A percentile compares a stretch with the other conserved stretches of the same genome.
Evolutionary conservation across 2,113 vertebrate species (phyloP).

Genomic region (Ammodytes marinus): DNA sequence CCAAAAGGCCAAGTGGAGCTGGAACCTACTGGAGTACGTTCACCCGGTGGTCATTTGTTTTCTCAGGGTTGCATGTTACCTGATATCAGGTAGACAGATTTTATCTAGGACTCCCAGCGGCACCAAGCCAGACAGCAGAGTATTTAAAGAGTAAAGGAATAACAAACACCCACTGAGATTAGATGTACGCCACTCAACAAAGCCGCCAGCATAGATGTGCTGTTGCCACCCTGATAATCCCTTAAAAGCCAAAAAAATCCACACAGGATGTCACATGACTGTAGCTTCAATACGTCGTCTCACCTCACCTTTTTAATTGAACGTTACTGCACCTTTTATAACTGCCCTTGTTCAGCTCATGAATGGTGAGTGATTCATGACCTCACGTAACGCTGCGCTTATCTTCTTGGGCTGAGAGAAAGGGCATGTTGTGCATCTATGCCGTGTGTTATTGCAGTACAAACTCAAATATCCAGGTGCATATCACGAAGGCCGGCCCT

Average conservation of each 20-base stretch:
- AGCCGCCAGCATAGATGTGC: slow-evolving; percentile 51
- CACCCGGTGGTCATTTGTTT: slow-evolving; percentile 75
- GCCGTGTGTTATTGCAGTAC: slow-evolving; percentile 41
- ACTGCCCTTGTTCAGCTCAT: slow-evolving; percentile 49
- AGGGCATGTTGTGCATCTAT: slow-evolving; percentile 37
- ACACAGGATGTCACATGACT: slow-evolving; percentile 64
- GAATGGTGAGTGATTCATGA: slow-evolving; percentile 63
- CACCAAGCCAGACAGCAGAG: slow-evolving; percentile 62
- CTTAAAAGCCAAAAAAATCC: slow-evolving; percentile 68
- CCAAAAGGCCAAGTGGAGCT: slow-evolving; percentile 47
- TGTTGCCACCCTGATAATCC: slow-evolving; percentile 72
- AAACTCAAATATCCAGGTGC: slow-evolving; percentile 67
- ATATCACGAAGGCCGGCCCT: slow-evolving; percentile 52
- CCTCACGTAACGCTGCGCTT: slow-evolving; percentile 45
- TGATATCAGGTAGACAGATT: slow-evolving; percentile 86
- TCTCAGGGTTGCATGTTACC: slow-evolving; percentile 77
- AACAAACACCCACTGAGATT: slow-evolving; percentile 75
- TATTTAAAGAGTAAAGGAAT: slow-evolving; percentile 76
- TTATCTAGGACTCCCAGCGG: slow-evolving; percentile 73
- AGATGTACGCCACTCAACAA: slow-evolving; percentile 66
- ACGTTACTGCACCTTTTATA: slow-evolving; percentile 56
- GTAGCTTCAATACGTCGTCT: slow-evolving; percentile 55
- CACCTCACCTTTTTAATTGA: slow-evolving; percentile 65
- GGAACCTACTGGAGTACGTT: slow-evolving; percentile 42
- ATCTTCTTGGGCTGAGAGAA: slow-evolving; percentile 40